These are phyloP conservation scores for Tupaia chinensis DNA, from an alignment of 2,113 vertebrate genomes.

Conservation along the genomic window DNA sequence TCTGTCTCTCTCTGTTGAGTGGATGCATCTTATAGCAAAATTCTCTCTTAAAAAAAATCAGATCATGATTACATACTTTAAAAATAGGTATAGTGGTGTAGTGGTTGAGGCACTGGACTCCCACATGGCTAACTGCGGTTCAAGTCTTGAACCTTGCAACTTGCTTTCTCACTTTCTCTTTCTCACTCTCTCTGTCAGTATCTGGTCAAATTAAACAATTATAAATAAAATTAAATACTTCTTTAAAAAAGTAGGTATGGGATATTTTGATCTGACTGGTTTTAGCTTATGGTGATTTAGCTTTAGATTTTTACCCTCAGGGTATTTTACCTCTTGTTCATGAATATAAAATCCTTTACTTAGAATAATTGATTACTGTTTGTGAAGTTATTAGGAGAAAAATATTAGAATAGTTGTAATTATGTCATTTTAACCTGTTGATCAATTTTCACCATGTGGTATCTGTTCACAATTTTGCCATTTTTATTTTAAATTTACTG, in stretches of 20 bases:
- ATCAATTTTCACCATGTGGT: background rate
- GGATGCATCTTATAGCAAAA: too few relatives aligned
- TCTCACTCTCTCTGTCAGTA: too few relatives aligned
- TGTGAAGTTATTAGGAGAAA: background rate
- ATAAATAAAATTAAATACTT: too few relatives aligned
- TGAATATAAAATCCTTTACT: background rate
- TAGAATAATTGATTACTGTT: background rate
- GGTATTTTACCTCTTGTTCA: conserved; percentile 18
- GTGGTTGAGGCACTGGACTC: too few relatives aligned
- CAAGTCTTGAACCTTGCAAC: too few relatives aligned
- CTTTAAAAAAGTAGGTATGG: background rate
- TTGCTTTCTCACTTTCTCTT: too few relatives aligned
- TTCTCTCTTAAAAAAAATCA: background rate
- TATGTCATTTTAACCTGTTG: conserved; percentile 10
- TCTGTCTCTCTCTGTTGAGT: too few relatives aligned
- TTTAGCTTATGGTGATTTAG: background rate
- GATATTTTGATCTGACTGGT: background rate
- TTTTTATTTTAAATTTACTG: conserved; percentile 45
- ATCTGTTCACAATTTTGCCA: background rate
- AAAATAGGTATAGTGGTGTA: background rate
- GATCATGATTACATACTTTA: background rate
- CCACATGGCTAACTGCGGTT: too few relatives aligned
- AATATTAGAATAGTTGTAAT: background rate
- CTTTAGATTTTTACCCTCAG: background rate
- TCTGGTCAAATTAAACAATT: too few relatives aligned